phyloP scores from a whole-genome alignment of 2,113 vertebrate species.

The Percina caprodes region DNA sequence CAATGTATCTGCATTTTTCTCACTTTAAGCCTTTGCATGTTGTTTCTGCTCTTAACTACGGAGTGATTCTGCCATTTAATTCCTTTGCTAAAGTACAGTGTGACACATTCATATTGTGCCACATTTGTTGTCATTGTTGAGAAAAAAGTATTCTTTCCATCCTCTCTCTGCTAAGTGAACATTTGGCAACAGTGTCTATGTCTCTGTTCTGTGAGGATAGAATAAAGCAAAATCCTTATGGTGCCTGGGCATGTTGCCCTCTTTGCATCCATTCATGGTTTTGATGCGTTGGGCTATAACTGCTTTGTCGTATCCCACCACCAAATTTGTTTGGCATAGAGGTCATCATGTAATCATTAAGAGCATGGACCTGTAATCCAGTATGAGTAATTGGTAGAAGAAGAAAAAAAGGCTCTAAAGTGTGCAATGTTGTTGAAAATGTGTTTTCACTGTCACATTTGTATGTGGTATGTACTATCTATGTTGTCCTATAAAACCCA shows the following conservation, averaged over 20 bases:
- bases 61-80: background rate
- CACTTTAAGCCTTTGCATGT: background rate
- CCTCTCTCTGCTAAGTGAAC: constrained; percentile 4
- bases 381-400: background rate
- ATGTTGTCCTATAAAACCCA: background rate
- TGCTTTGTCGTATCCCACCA: background rate
- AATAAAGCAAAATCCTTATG: constrained; percentile 21
- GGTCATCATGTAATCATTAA: background rate
- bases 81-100: background rate
- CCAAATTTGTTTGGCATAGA: background rate
- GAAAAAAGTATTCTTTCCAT: background rate
- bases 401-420: background rate
- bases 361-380: background rate
- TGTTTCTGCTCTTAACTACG: background rate
- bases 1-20: background rate
- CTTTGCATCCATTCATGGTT: constrained; percentile 8
- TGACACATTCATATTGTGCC: background rate
- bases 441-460: too few relatives aligned
- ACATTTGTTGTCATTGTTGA: constrained; percentile 8
- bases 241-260: constrained; percentile 23
- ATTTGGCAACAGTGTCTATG: background rate
- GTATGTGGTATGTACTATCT: too few relatives aligned
- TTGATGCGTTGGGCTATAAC: background rate
- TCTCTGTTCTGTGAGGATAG: constrained; percentile 6
- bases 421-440: too few relatives aligned